These are phyloP conservation scores for Pseudopleuronectes americanus DNA, from an alignment of 2,797 vertebrate genomes.

Conservation along the genomic window DNA sequence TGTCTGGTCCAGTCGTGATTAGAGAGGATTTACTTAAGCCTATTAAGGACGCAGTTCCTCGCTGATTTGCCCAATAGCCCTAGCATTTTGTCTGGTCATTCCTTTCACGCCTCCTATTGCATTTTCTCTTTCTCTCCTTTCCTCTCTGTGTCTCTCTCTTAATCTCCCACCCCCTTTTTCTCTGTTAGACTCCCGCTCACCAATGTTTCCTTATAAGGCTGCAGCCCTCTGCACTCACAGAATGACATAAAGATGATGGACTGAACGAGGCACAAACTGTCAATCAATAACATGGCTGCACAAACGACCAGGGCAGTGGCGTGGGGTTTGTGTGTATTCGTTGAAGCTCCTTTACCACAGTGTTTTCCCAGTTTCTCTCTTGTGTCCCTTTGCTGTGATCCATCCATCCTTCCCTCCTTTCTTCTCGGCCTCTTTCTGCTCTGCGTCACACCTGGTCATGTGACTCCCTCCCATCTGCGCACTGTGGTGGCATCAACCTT, in stretches of 20 bases:
- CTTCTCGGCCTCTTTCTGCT: conserved; percentile 62
- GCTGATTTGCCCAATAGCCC: conserved; percentile 40
- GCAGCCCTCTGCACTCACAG: conserved; percentile 63
- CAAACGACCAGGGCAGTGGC: conserved; percentile 22
- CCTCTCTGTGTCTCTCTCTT: conserved; percentile 42
- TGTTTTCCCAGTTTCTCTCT: conserved; percentile 51
- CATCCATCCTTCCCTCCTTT: conserved; percentile 72
- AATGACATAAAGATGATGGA: conserved; percentile 59
- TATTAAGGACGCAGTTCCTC: conserved; percentile 41
- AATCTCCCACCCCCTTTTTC: conserved; percentile 51
- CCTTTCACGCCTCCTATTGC: conserved; percentile 52
- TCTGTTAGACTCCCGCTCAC: conserved; percentile 51
- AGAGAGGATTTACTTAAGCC: conserved; percentile 53
- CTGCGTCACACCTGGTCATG: conserved; percentile 73
- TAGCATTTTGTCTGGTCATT: conserved; percentile 50
- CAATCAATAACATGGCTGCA: conserved; percentile 24
- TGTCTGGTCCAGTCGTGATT: conserved; percentile 51
- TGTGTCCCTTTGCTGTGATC: conserved; percentile 33
- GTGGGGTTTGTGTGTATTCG: conserved; percentile 7
- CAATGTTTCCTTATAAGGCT: conserved; percentile 81
- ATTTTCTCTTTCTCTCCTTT: conserved; percentile 34
- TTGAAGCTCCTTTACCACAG: conserved; percentile 23
- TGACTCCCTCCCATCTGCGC: conserved; percentile 68
- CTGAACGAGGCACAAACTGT: conserved; percentile 51
- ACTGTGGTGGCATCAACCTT: conserved; percentile 54